Evolutionary conservation across 2,888 invertebrate genomes (phyloP).

Genomic region (Hypomecis atomaria): DNA sequence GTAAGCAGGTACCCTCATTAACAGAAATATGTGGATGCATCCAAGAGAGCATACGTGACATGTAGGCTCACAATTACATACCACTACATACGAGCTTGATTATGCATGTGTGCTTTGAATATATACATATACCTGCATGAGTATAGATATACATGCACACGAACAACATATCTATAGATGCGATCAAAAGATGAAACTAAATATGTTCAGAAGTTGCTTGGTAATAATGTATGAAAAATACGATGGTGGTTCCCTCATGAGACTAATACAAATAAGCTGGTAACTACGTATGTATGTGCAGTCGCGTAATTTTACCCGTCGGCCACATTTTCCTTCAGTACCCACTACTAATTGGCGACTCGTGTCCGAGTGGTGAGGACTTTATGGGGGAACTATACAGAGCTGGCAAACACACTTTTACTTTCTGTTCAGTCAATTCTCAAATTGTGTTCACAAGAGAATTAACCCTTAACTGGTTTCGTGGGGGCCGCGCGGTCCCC

Average conservation of each 20-base stretch:
- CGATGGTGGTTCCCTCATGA: neutral
- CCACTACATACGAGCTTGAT: constrained; percentile 31
- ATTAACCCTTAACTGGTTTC: neutral
- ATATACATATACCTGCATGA: neutral
- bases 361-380: constrained; percentile 70
- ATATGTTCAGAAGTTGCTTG: neutral
- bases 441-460: neutral
- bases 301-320: constrained; percentile 72
- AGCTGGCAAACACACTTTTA: constrained; percentile 49
- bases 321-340: constrained; percentile 74
- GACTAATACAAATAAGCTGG: neutral
- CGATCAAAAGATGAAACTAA: constrained; percentile 2
- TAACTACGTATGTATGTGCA: constrained; percentile 49
- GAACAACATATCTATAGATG: neutral
- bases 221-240: neutral
- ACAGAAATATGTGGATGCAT: constrained; percentile 32
- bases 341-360: constrained; percentile 76
- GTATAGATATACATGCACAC: neutral
- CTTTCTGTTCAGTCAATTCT: neutral
- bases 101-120: constrained; percentile 4
- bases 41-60: constrained; percentile 22
- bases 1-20: neutral
- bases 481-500: too few relatives aligned
- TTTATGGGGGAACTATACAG: constrained; percentile 54
- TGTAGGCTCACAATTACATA: constrained; percentile 29